Evolutionary conservation across 1,140 invertebrate species (phyloP), one percentile per base, ranked within the genome.

Genomic region (Papilio dardanus): DNA sequence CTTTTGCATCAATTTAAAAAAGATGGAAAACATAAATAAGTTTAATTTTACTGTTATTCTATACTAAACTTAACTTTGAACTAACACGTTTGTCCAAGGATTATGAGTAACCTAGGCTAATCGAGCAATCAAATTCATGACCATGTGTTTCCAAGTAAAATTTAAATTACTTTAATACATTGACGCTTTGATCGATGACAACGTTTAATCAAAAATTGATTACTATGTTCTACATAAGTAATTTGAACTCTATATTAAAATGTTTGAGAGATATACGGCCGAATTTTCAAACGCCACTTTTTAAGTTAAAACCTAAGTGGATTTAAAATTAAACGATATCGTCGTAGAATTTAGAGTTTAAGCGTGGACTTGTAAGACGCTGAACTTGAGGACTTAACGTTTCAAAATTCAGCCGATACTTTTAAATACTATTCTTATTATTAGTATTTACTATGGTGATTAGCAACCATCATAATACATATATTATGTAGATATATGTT

Each of bases 141-240:
- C 50, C 21, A 24, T 3, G 12, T 24, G 21, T 58, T 24, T 78
- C 77, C 66, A 71, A 66, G 40, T 77, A 14, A 14, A 3, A 1
- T 14, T 58, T 62, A 14, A 28, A 28, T 12, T 28, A 24, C 3
- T 58, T 24, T 58, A 58, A 21, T 8, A 58, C 6, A 28, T 28
- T 62, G 14, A 24, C 1, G 24, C 12, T 62, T 21, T 62, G 3
- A 30, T 28, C 8, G 24, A 62, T 62, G 54, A 30, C 54, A 58
- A 58, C 24, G 3, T 14, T 62, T 62, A 28, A 62, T 62, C 24
- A 1, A 28, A 4, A 58, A 28, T 58, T 1, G 12, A 62, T 62
- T 62, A 62, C 12, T 14, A 14, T 62, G 21, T 54, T 12, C 50
- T 28, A 14, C 1, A 28, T 28, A 4, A 28, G 24, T 28, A 46